Percentiles rank a stretch among this genome's conserved stretches.
Conservation (phyloP, 2,888 invertebrate species). For the Halocaridina rubra region DNA sequence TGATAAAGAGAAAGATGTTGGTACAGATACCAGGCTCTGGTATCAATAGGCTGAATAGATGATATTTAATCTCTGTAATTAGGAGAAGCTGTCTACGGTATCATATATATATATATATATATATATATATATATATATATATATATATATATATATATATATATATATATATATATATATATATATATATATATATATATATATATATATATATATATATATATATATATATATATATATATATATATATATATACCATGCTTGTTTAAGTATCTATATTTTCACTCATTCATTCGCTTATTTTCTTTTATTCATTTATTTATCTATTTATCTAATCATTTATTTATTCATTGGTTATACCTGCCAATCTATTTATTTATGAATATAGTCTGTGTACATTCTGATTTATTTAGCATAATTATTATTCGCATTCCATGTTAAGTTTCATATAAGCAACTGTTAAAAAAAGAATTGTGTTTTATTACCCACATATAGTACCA, state of each 20-base stretch:
- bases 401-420: no score
- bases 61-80: background rate
- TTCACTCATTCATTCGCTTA: background rate
- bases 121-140: background rate
- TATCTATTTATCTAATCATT: background rate
- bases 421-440: no score
- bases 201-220: constrained; percentile 1
- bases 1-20: no score
- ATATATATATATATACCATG: background rate
- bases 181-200: background rate
- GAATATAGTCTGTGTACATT: no score
- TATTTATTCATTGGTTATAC: background rate
- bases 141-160: background rate
- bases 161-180: background rate
- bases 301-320: background rate
- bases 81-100: background rate
- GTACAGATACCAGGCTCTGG: no score
- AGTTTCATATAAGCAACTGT: background rate
- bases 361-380: no score
- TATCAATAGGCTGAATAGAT: no score
- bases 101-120: background rate
- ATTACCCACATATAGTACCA: background rate
- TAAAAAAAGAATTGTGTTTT: background rate
- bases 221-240: background rate
- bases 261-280: background rate